Evolutionary conservation across 2,888 invertebrate genomes (phyloP).

Genomic region (Suillia variegata): DNA sequence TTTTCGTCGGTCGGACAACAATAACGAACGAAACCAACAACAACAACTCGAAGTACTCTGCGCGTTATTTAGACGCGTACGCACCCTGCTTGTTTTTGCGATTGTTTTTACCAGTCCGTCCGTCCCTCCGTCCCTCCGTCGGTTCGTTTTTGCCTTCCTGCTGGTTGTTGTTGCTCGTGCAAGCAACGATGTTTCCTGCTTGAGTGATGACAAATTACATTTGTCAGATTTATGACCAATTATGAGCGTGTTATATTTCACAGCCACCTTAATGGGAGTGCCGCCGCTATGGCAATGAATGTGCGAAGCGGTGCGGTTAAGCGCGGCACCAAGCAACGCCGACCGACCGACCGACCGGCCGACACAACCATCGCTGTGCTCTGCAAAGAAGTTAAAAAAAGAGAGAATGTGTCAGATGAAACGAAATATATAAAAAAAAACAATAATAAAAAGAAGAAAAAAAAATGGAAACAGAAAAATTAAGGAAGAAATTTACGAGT

Average conservation of each 20-base stretch:
- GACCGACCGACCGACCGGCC: not conserved
- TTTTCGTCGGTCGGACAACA: not conserved
- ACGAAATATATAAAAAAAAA: not conserved
- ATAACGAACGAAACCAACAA: no score
- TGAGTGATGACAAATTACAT: slow-evolving; percentile 58
- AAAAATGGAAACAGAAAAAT: not conserved
- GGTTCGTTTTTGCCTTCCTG: no score
- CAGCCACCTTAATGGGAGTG: slow-evolving; percentile 52
- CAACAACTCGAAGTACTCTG: no score
- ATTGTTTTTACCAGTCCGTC: no score
- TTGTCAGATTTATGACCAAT: slow-evolving; percentile 60
- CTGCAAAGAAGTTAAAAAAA: not conserved
- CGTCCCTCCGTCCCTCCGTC: no score
- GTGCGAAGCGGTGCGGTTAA: slow-evolving; percentile 30
- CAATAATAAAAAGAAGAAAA: not conserved
- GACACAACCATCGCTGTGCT: not conserved
- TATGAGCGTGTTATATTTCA: slow-evolving; percentile 59
- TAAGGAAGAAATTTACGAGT: not conserved
- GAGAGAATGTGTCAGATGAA: not conserved
- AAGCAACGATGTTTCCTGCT: no score
- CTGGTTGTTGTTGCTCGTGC: no score
- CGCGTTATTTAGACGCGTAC: no score
- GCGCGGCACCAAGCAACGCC: slow-evolving; percentile 8
- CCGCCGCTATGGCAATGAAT: slow-evolving; percentile 49
- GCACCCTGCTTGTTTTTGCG: no score